Evolutionary conservation across 2,113 vertebrate species (phyloP), one percentile per base, ranked within the genome.

Genomic region (Ardeotis arabs): DNA sequence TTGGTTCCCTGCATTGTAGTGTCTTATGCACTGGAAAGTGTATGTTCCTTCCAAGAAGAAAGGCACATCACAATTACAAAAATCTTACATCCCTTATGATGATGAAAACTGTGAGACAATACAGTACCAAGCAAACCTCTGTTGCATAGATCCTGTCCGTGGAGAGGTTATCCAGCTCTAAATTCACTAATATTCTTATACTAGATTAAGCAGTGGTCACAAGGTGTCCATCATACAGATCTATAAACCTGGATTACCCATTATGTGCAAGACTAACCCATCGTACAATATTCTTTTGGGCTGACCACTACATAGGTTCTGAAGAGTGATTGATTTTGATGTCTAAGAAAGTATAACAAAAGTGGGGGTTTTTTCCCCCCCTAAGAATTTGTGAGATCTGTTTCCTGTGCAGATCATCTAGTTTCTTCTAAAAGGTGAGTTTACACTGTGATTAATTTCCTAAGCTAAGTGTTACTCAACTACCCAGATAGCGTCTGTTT

Each of bases 291-390:
- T 5, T 41, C 25, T 49, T 77, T 60, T 45, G 14, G 19, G 10
- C 6, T 49, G 18, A 64, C 10, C 47, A 4, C 41, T 69, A 35
- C 20, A 18, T 35, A 35, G 6, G 0, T 66, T 75, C 29, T 25
- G 13, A 63, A 69, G 19, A 5, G n/a, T 44, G 18, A 64, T 33
- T 52, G 8, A 7, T 53, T 84, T 59, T 29, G 15, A 15, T 25
- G 35, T 53, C 18, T 28, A 75, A 80, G 33, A 74, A 87, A 87
- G 9, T 7, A 8, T 2, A 58, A 52, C 6, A 31, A 45, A 75
- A 39, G 25, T 0, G 0, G 5, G 10, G 13, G 41, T 16, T 44
- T 44, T 44, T 33, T 53, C 53, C 28, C 14, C 7, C 7, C 4
- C 11, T 63, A 69, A 45, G 5, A 6, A 25, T 66, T 53, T 70